Conservation (phyloP, 2,797 vertebrate species). For the Iguana delicatissima region DNA sequence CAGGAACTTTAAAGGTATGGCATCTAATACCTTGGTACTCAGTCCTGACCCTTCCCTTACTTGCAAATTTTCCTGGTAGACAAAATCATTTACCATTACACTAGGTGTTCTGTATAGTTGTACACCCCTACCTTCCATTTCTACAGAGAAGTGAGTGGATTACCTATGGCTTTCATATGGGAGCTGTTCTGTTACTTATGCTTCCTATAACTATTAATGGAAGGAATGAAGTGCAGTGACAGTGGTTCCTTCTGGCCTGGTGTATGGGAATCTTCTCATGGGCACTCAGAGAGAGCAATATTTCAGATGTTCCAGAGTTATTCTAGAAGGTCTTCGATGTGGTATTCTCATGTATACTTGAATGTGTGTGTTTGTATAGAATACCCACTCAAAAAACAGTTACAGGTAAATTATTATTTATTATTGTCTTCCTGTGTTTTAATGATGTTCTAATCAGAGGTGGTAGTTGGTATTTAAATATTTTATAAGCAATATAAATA, state of each 20-base stretch:
- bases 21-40: not conserved
- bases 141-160: not conserved
- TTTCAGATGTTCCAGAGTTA: not conserved
- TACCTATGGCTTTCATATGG: not conserved
- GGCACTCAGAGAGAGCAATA: not conserved
- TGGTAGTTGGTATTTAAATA: conserved; percentile 31
- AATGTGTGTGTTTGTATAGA: not conserved
- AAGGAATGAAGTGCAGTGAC: not conserved
- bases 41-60: not conserved
- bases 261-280: not conserved
- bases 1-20: not conserved
- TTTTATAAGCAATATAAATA: not conserved
- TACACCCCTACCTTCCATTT: not conserved
- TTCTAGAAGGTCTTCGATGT: not conserved
- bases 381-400: not conserved
- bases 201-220: not conserved
- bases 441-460: conserved; percentile 38
- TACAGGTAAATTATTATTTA: not conserved
- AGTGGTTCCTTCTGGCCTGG: not conserved
- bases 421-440: conserved; percentile 14
- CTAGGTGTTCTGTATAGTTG: not conserved
- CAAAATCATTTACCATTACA: not conserved
- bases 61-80: not conserved
- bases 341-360: not conserved
- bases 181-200: not conserved